A percentile compares a stretch with the other conserved stretches of the same genome.
These are phyloP conservation scores for Ovibos moschatus DNA, from an alignment of 2,113 vertebrate species.

Conservation along the genomic window DNA sequence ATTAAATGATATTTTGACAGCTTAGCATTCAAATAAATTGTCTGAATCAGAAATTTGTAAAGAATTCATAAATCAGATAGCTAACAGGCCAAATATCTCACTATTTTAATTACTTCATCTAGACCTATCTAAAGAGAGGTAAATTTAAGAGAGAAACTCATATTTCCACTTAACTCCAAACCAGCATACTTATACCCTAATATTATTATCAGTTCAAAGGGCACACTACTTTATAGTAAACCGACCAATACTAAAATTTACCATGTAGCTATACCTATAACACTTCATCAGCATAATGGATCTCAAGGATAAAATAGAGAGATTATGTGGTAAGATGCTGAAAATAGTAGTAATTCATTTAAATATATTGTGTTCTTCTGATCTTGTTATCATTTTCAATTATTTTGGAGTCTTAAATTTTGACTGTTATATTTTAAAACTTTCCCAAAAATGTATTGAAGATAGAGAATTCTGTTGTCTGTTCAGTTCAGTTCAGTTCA, in stretches of 20 bases:
- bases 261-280: not conserved
- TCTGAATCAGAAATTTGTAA: not conserved
- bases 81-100: not conserved
- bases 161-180: not conserved
- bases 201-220: not conserved
- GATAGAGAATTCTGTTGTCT: not conserved
- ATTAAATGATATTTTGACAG: not conserved
- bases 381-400: not conserved
- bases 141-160: not conserved
- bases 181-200: not conserved
- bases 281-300: not conserved
- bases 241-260: not conserved
- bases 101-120: not conserved
- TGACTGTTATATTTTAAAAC: not conserved
- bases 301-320: not conserved
- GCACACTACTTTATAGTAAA: not conserved
- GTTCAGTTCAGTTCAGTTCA: too few species aligned
- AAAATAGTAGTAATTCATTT: not conserved
- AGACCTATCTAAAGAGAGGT: not conserved
- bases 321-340: not conserved
- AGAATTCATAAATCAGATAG: not conserved
- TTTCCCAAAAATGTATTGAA: not conserved
- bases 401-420: not conserved
- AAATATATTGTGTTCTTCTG: not conserved
- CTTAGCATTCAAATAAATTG: not conserved